Conservation (phyloP, 2,797 vertebrate genomes). For the Eutrigla gurnardus region DNA sequence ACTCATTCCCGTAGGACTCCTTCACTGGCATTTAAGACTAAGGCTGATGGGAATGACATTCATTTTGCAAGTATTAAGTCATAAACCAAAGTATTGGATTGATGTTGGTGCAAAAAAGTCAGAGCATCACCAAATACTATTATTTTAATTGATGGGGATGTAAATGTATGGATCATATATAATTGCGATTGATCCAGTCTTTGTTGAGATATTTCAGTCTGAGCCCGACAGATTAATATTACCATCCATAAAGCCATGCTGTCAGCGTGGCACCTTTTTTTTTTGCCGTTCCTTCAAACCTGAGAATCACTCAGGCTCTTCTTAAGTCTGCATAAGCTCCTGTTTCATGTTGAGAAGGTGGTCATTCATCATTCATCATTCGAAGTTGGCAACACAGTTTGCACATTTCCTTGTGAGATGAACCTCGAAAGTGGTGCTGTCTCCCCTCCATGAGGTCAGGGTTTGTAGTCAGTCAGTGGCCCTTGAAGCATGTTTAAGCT, state of each 20-base stretch:
- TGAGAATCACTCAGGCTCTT: not conserved
- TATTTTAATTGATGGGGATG: not conserved
- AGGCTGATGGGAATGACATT: not conserved
- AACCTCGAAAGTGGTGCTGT: not conserved
- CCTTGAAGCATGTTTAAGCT: conserved; percentile 36
- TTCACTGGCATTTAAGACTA: not conserved
- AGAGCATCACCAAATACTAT: not conserved
- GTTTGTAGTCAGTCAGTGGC: conserved; percentile 7
- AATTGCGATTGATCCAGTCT: not conserved
- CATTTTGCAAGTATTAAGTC: not conserved
- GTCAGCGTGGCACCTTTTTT: not conserved
- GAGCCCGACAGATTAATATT: not conserved
- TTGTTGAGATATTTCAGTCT: not conserved
- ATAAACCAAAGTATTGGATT: not conserved
- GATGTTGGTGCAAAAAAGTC: not conserved
- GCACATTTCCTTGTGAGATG: conserved; percentile 33
- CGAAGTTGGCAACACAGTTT: conserved; percentile 43
- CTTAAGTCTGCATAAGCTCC: conserved; percentile 14
- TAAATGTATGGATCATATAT: not conserved
- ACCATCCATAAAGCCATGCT: not conserved
- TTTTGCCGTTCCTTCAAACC: conserved; percentile 10
- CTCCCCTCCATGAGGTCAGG: not conserved
- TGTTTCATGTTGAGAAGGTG: conserved; percentile 18
- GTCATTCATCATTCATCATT: conserved; percentile 53
- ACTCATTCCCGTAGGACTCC: not conserved